Evolutionary conservation across 2,113 vertebrate genomes (phyloP).

Genomic region (Dicrurus megarhynchus): DNA sequence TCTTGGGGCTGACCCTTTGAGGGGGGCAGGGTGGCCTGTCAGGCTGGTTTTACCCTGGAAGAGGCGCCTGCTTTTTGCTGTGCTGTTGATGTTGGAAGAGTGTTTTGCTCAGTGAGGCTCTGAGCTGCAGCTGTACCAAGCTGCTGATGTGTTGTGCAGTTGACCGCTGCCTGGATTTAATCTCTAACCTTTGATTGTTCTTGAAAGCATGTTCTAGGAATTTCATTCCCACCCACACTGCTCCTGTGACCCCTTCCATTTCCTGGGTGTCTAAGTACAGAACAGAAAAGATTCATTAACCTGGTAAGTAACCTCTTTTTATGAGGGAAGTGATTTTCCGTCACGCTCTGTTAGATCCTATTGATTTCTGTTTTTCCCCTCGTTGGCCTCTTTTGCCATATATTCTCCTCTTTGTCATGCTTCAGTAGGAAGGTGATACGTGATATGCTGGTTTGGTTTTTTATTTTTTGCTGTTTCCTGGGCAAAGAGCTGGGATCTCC

Average conservation of each 20-base stretch:
- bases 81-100: not conserved
- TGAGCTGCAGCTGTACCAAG: not conserved
- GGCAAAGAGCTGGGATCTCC: conserved; percentile 13
- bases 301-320: conserved; percentile 61
- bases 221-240: conserved; percentile 52
- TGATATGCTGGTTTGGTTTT: not conserved
- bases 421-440: conserved; percentile 33
- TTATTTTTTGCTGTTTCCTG: not conserved
- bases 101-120: not conserved
- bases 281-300: conserved; percentile 68
- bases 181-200: conserved; percentile 55
- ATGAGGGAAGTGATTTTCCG: conserved; percentile 49
- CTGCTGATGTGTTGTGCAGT: not conserved
- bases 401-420: conserved; percentile 51
- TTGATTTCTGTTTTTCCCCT: conserved; percentile 57
- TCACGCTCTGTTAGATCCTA: conserved; percentile 60
- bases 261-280: conserved; percentile 58
- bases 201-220: conserved; percentile 44
- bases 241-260: conserved; percentile 55
- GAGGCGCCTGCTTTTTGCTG: not conserved
- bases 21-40: not conserved
- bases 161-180: conserved; percentile 33
- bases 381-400: conserved; percentile 46
- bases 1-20: not conserved
- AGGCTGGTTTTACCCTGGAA: not conserved